Conservation (phyloP, 2,888 invertebrate species). For the Syrista parreyssii region DNA sequence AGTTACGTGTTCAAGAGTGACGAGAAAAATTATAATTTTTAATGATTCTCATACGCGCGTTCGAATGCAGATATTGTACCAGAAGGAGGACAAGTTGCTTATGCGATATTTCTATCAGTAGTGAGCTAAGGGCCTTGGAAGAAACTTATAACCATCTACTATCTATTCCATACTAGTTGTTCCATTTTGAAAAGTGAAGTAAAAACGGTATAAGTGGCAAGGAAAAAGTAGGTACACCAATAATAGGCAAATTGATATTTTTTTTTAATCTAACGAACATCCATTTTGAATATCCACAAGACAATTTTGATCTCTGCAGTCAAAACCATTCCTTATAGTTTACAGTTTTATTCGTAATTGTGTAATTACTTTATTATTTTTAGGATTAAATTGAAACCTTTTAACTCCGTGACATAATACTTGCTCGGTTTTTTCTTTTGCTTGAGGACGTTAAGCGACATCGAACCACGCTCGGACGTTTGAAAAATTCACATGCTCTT, state of each 20-base stretch:
- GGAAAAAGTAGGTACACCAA: not conserved
- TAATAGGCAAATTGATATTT: not conserved
- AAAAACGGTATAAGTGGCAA: not conserved
- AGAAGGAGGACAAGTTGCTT: not conserved
- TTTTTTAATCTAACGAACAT: not conserved
- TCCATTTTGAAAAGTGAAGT: not conserved
- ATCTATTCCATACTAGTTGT: not conserved
- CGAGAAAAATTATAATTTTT: not conserved
- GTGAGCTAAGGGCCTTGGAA: not conserved
- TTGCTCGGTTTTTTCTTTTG: not conserved
- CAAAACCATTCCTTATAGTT: not conserved
- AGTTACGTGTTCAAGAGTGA: not conserved
- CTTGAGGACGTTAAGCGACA: not conserved
- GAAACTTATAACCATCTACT: not conserved
- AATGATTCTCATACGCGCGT: not conserved
- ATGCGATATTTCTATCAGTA: not conserved
- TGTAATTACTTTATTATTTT: not conserved
- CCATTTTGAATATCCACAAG: not conserved
- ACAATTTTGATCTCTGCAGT: not conserved
- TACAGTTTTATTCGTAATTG: not conserved
- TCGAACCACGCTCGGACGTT: not conserved
- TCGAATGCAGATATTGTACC: not conserved
- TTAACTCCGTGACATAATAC: not conserved
- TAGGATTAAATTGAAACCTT: not conserved
- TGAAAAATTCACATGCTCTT: conserved; percentile 4